A percentile compares a stretch with the other conserved stretches of the same genome.
Evolutionary conservation across 2,113 vertebrate species (phyloP).

Genomic region (Eubucco bourcierii): DNA sequence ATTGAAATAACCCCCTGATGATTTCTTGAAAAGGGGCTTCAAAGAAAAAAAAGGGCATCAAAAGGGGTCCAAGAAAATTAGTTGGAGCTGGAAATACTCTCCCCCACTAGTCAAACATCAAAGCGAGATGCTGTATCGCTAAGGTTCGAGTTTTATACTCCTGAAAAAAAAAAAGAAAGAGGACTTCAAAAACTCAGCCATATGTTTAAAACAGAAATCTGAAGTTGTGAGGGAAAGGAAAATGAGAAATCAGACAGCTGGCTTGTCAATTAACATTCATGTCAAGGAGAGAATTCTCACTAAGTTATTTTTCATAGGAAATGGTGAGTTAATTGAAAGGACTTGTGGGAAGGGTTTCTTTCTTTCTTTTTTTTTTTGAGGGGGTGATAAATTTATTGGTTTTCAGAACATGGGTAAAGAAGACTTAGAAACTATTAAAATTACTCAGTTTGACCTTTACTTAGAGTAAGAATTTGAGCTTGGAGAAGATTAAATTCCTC

Average conservation of each 20-base stretch:
- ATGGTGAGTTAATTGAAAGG: not conserved
- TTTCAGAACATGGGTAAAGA: not conserved
- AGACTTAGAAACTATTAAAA: not conserved
- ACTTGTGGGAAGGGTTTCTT: not conserved
- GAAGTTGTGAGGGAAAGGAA: not conserved
- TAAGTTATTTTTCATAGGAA: not conserved
- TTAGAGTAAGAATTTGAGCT: not conserved
- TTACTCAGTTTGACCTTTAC: not conserved
- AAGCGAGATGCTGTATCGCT: not conserved
- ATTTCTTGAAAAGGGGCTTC: not conserved
- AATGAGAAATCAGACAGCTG: not conserved
- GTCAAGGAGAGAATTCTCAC: not conserved
- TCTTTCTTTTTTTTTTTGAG: not conserved
- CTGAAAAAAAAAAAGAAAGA: not conserved
- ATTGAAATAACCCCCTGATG: not conserved
- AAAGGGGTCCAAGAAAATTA: not conserved
- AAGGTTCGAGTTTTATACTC: not conserved
- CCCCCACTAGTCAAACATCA: not conserved
- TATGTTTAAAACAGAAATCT: not conserved
- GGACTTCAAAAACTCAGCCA: not conserved
- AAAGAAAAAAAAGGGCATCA: not conserved
- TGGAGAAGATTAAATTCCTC: not conserved
- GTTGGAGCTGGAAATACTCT: not conserved
- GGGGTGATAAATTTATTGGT: not conserved
- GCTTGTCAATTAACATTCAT: conserved; percentile 9